Conservation (phyloP, 2,888 invertebrate species). For the Drosophila falleni region DNA sequence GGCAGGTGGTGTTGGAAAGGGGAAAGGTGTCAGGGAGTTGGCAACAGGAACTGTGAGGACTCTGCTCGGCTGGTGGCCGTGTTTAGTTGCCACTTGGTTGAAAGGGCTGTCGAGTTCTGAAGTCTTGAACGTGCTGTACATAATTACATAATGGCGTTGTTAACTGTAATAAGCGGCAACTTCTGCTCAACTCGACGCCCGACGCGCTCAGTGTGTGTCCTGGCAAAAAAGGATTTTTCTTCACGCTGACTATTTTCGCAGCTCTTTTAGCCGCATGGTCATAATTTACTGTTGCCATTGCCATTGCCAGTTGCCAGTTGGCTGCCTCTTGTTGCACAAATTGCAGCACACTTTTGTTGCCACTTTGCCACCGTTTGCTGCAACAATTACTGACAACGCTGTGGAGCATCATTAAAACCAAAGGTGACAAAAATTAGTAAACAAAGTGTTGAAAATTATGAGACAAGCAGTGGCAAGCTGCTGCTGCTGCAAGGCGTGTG, state of each 20-base stretch:
- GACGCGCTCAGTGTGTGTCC: slow-evolving; percentile 73
- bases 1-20: slow-evolving; percentile 2
- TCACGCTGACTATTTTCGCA: slow-evolving; percentile 48
- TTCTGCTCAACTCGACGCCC: slow-evolving; percentile 60
- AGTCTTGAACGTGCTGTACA: slow-evolving; percentile 48
- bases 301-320: slow-evolving; percentile 46
- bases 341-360: slow-evolving; percentile 76
- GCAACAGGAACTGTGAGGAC: slow-evolving; percentile 27
- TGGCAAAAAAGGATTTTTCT: slow-evolving; percentile 76
- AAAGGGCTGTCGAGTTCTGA: slow-evolving; percentile 36
- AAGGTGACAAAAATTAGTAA: slow-evolving; percentile 82
- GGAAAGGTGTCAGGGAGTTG: neutral
- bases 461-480: slow-evolving; percentile 52
- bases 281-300: slow-evolving; percentile 57
- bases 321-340: slow-evolving; percentile 74
- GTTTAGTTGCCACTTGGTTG: slow-evolving; percentile 23
- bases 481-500: slow-evolving; percentile 50
- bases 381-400: slow-evolving; percentile 73
- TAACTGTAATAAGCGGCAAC: slow-evolving; percentile 80
- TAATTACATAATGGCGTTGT: slow-evolving; percentile 82
- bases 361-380: slow-evolving; percentile 60
- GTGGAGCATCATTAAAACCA: slow-evolving; percentile 81
- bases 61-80: slow-evolving; percentile 44
- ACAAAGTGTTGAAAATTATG: slow-evolving; percentile 82
- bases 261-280: slow-evolving; percentile 63